These are phyloP conservation scores for Drosophila diplacantha DNA, from an alignment of 2,888 invertebrate species.

Conservation along the genomic window DNA sequence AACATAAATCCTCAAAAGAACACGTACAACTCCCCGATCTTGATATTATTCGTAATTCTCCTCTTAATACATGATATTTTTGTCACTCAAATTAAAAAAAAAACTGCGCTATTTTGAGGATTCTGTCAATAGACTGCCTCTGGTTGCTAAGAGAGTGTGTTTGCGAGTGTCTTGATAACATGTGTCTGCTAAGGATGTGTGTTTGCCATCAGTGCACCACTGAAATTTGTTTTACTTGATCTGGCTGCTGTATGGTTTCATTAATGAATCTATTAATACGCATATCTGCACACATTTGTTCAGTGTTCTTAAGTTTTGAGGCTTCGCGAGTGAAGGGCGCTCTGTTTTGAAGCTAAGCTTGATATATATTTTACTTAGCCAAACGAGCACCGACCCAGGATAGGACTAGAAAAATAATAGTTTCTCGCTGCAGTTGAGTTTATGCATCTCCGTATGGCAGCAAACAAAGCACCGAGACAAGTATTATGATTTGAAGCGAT, in stretches of 20 bases:
- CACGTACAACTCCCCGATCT: constrained; percentile 4
- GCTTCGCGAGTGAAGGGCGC: constrained; percentile 30
- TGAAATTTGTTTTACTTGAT: constrained; percentile 22
- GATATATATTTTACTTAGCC: constrained; percentile 47
- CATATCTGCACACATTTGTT: constrained; percentile 27
- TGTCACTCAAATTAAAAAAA: constrained; percentile 15
- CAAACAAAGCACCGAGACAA: constrained; percentile 33
- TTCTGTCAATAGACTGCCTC: constrained; percentile 19
- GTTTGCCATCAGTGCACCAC: constrained; percentile 41
- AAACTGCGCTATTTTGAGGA: constrained; percentile 25
- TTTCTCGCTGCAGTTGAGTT: constrained; percentile 17
- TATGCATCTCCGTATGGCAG: constrained; percentile 38
- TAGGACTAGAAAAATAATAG: constrained; percentile 56
- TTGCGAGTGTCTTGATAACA: constrained; percentile 43
- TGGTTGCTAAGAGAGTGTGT: constrained; percentile 28
- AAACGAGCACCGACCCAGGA: constrained; percentile 52
- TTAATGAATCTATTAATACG: constrained; percentile 25
- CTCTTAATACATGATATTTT: constrained; percentile 28
- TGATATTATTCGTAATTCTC: constrained; percentile 13
- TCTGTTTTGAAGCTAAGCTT: constrained; percentile 57
- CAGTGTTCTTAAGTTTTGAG: constrained; percentile 15
- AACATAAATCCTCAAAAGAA: constrained; percentile 27
- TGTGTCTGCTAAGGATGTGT: constrained; percentile 39
- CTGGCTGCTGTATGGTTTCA: constrained; percentile 5
- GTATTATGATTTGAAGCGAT: constrained; percentile 22